phyloP scores from a whole-genome alignment of 1,140 invertebrate genomes.

The Oedothorax gibbosus region DNA sequence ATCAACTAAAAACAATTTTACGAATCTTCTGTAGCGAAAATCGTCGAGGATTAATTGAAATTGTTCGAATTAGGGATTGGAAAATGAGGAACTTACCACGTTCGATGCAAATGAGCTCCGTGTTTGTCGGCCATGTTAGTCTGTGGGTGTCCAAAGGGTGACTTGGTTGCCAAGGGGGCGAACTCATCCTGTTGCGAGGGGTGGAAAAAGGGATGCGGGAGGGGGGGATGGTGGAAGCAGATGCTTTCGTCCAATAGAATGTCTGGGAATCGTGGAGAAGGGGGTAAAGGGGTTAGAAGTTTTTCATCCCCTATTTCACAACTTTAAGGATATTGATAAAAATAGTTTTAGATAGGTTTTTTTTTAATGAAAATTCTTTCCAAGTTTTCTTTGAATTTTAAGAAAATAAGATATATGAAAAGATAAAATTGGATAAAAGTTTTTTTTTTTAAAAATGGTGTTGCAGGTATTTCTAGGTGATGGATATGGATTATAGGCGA shows the following conservation, averaged over 20 bases:
- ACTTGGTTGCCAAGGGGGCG: slow-evolving; percentile 45
- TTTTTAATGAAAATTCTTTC: too few relatives aligned
- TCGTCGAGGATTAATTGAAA: too few relatives aligned
- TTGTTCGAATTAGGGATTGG: too few relatives aligned
- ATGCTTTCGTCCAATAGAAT: slow-evolving; percentile 47
- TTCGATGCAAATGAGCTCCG: slow-evolving; percentile 58
- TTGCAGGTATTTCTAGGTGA: too few relatives aligned
- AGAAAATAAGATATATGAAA: too few relatives aligned
- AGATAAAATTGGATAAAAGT: too few relatives aligned
- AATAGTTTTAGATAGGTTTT: too few relatives aligned
- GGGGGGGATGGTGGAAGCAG: slow-evolving; percentile 41
- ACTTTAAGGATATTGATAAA: background rate
- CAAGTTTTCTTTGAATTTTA: too few relatives aligned
- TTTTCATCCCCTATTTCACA: slow-evolving; percentile 3
- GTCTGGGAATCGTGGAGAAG: slow-evolving; percentile 4
- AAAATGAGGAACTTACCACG: slow-evolving; percentile 43
- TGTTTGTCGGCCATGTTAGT: slow-evolving; percentile 59
- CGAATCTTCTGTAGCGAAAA: background rate
- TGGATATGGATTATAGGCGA: too few relatives aligned
- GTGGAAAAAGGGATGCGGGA: slow-evolving; percentile 40
- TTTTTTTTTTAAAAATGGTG: too few relatives aligned
- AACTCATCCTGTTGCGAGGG: slow-evolving; percentile 32
- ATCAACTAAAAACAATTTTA: background rate
- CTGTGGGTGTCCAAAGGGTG: slow-evolving; percentile 58
- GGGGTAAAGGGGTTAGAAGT: slow-evolving; percentile 57